Evolutionary conservation across 2,113 vertebrate species (phyloP).

Genomic region (Sisor rabdophorus): DNA sequence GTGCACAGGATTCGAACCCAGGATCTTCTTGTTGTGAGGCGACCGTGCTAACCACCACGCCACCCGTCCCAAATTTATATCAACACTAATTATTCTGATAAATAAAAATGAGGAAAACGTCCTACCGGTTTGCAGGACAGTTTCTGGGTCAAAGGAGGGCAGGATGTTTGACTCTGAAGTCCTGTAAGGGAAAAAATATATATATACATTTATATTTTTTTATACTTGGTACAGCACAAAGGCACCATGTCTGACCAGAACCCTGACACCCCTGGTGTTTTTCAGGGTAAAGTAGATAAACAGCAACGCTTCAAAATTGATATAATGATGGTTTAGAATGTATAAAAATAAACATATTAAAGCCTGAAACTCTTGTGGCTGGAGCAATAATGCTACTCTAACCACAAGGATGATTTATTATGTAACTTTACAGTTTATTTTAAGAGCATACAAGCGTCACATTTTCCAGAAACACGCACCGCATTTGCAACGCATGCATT

Average conservation of each 20-base stretch:
- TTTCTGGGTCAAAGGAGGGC: conserved; percentile 94
- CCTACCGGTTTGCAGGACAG: conserved; percentile 94
- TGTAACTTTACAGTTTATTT: not conserved
- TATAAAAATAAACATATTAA: not conserved
- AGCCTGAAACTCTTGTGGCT: not conserved
- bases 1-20: too few relatives aligned
- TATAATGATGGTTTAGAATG: not conserved
- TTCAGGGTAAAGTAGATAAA: conserved; percentile 1
- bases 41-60: too few relatives aligned
- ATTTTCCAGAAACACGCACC: not conserved
- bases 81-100: too few relatives aligned
- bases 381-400: not conserved
- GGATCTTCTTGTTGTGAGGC: too few relatives aligned
- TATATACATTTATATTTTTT: not conserved
- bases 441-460: not conserved
- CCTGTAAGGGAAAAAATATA: conserved; percentile 61
- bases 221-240: not conserved
- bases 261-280: not conserved
- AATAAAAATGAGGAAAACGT: too few relatives aligned
- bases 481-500: too few relatives aligned
- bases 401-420: not conserved
- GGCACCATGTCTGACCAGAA: not conserved
- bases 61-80: too few relatives aligned
- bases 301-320: not conserved
- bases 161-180: conserved; percentile 83